Conservation (phyloP, 2,113 vertebrate genomes). For the Cheirogaleus medius region DNA sequence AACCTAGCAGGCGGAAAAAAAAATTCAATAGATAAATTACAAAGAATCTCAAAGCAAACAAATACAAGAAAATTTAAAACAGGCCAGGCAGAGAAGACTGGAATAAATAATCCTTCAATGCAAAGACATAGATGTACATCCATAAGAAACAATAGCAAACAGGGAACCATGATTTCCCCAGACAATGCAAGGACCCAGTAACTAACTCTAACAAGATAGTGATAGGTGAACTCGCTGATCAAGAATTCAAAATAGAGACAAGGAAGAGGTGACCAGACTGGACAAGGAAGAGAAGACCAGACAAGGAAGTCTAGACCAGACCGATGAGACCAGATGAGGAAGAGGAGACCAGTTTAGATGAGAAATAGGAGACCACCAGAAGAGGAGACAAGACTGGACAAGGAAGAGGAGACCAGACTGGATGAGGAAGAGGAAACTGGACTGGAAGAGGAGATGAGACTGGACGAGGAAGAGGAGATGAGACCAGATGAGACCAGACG, state of each 20-base stretch:
- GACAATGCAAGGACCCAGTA: background rate
- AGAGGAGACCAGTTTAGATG: too few relatives aligned
- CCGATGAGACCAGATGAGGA: too few relatives aligned
- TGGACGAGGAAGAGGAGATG: too few relatives aligned
- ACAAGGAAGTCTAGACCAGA: too few relatives aligned
- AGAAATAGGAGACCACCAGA: too few relatives aligned
- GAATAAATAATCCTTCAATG: background rate
- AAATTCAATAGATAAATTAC: background rate
- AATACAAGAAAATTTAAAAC: background rate
- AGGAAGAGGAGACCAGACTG: too few relatives aligned
- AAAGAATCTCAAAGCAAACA: background rate
- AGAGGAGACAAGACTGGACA: too few relatives aligned
- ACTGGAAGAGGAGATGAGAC: too few relatives aligned
- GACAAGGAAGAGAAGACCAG: too few relatives aligned
- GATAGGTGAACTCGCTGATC: background rate
- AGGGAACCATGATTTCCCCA: background rate
- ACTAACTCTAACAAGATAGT: background rate
- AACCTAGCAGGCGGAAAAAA: background rate
- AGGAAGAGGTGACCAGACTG: too few relatives aligned
- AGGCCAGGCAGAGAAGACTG: background rate
- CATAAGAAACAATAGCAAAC: background rate
- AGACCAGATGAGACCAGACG: too few relatives aligned
- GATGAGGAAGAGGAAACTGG: too few relatives aligned
- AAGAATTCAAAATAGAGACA: background rate
- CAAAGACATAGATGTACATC: background rate